Evolutionary conservation across 2,888 invertebrate genomes (phyloP).

Genomic region (Bugula neritina): DNA sequence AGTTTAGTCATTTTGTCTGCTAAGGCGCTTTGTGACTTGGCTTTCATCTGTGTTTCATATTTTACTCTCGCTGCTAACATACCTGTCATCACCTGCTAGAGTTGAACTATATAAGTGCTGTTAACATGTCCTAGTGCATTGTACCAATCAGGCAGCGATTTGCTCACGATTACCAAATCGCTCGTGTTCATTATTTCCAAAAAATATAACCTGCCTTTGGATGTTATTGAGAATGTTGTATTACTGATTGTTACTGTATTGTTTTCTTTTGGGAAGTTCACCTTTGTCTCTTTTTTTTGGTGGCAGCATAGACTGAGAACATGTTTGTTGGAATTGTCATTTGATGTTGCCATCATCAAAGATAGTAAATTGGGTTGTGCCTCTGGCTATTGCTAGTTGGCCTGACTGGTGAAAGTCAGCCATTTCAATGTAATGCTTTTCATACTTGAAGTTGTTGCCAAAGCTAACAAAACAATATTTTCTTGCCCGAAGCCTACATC

Average conservation of each 20-base stretch:
- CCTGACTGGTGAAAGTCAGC: background rate
- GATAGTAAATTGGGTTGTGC: background rate
- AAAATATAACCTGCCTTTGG: background rate
- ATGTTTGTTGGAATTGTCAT: background rate
- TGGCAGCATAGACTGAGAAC: background rate
- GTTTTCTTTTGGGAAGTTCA: background rate
- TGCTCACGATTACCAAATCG: background rate
- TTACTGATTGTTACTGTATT: background rate
- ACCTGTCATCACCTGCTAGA: background rate
- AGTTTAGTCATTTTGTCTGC: background rate
- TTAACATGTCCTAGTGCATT: background rate
- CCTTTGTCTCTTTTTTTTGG: background rate
- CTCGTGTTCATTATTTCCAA: background rate
- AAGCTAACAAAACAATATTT: background rate
- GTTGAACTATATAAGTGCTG: background rate
- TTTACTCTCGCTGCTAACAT: background rate
- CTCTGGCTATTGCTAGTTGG: background rate
- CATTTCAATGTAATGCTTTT: conserved; percentile 16
- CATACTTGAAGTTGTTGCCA: background rate
- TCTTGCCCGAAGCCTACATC: background rate
- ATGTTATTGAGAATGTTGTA: background rate
- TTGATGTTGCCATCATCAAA: background rate
- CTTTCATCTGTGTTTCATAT: background rate
- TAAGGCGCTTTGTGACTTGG: background rate
- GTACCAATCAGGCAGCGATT: background rate